Conservation (phyloP, 30 jellyfish, hydroid and myxozoan genomes). For the Pseudorhiza aurosa region DNA sequence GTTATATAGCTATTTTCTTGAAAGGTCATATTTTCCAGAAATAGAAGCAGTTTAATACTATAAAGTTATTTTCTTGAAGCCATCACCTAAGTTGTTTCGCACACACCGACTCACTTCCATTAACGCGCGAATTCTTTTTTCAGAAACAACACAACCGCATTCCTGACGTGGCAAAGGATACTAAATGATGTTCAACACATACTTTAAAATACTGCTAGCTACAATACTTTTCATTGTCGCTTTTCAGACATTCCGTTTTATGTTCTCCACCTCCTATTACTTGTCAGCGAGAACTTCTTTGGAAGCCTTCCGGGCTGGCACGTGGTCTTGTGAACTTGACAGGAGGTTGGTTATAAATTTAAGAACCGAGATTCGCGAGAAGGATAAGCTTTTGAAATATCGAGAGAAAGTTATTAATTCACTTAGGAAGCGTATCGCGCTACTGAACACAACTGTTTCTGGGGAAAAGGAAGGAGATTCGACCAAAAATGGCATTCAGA, state of each 20-base stretch:
- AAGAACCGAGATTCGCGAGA: slow-evolving; percentile 69
- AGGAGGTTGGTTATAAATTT: slow-evolving; percentile 66
- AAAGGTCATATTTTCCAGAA: too few relatives aligned
- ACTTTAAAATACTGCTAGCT: slow-evolving; percentile 40
- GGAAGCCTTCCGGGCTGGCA: slow-evolving; percentile 67
- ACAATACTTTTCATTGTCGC: slow-evolving; percentile 38
- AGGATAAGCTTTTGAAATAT: slow-evolving; percentile 80
- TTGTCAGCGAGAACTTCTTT: slow-evolving; percentile 44
- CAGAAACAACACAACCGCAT: too few relatives aligned
- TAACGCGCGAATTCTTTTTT: too few relatives aligned
- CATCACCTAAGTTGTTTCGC: too few relatives aligned
- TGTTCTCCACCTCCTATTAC: slow-evolving; percentile 52
- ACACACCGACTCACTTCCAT: too few relatives aligned
- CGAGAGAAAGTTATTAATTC: slow-evolving; percentile 85
- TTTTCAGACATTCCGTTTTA: slow-evolving; percentile 44
- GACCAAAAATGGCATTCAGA: neutral
- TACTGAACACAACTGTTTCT: slow-evolving; percentile 58
- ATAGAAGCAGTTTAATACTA: too few relatives aligned
- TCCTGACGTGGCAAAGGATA: too few relatives aligned
- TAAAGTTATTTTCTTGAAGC: too few relatives aligned
- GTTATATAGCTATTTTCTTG: too few relatives aligned
- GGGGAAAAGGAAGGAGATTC: neutral
- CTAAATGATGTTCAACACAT: slow-evolving; percentile 41
- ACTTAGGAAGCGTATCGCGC: slow-evolving; percentile 50
- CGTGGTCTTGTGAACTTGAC: slow-evolving; percentile 90